phyloP scores from a whole-genome alignment of 1,140 invertebrate species.

The Microplitis demolitor region DNA sequence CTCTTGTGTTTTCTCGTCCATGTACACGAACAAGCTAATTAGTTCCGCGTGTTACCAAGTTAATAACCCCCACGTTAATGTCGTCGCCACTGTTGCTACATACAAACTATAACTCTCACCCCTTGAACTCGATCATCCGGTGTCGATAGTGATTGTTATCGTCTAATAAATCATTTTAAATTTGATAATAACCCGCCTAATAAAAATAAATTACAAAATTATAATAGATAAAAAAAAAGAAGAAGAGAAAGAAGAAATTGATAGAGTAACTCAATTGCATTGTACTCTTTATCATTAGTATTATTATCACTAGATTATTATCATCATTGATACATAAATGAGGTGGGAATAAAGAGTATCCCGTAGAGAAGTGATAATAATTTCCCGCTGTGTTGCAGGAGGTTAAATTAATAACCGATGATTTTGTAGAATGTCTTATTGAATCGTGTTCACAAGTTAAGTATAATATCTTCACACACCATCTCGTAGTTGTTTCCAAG shows the following conservation, averaged over 20 bases:
- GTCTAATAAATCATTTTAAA: background rate
- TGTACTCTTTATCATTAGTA: background rate
- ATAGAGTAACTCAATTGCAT: too few relatives aligned
- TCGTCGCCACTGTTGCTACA: background rate
- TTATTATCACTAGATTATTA: conserved; percentile 7
- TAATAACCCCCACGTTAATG: conserved; percentile 25
- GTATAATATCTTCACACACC: conserved; percentile 49
- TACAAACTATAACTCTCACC: background rate
- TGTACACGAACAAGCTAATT: conserved; percentile 19
- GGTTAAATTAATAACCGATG: conserved; percentile 62
- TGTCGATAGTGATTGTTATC: conserved; percentile 12
- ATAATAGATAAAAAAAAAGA: background rate
- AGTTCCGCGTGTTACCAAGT: conserved; percentile 29
- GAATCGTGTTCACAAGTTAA: conserved; percentile 50
- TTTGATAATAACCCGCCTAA: background rate
- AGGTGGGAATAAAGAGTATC: conserved; percentile 25
- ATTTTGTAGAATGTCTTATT: conserved; percentile 58
- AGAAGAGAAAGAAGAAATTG: background rate
- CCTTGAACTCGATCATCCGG: conserved; percentile 9
- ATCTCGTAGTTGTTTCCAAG: conserved; percentile 19
- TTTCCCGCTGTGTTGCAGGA: conserved; percentile 45
- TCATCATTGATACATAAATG: conserved; percentile 13
- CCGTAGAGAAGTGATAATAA: conserved; percentile 46
- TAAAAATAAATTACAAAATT: background rate
- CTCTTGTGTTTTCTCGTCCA: background rate